These are phyloP conservation scores for Coleophora deauratella DNA, from an alignment of 2,888 invertebrate genomes.

Conservation along the genomic window DNA sequence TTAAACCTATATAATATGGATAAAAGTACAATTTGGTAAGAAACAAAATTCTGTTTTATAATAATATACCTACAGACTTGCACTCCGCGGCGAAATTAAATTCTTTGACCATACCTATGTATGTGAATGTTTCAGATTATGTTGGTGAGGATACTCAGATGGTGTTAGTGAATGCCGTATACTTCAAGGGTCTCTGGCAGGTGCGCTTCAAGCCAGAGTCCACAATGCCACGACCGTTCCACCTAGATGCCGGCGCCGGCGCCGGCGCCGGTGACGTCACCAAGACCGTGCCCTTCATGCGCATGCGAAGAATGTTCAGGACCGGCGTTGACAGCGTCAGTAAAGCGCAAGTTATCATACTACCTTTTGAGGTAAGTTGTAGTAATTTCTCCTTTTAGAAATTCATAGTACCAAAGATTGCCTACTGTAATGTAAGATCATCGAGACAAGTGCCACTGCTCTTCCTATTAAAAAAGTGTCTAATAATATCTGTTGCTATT, in stretches of 20 bases:
- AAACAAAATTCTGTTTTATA: too few relatives aligned
- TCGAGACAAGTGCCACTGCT: too few relatives aligned
- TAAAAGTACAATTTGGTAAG: too few relatives aligned
- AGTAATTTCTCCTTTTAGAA: too few relatives aligned
- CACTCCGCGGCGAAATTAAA: too few relatives aligned
- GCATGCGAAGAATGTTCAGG: slow-evolving; percentile 66
- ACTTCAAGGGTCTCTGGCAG: slow-evolving; percentile 83
- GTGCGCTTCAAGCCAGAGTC: slow-evolving; percentile 73
- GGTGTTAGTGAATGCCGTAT: slow-evolving; percentile 79
- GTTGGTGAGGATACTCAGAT: slow-evolving; percentile 70
- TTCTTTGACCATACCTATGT: not conserved
- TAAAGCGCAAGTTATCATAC: slow-evolving; percentile 73
- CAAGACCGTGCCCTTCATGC: slow-evolving; percentile 76
- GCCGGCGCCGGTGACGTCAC: slow-evolving; percentile 7
- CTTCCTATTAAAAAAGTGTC: too few relatives aligned
- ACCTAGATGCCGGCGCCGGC: slow-evolving; percentile 42
- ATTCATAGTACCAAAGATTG: too few relatives aligned
- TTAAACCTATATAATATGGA: too few relatives aligned
- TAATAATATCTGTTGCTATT: too few relatives aligned
- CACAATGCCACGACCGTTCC: slow-evolving; percentile 72
- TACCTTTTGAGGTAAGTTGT: slow-evolving; percentile 76
- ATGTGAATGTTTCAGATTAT: slow-evolving; percentile 49
- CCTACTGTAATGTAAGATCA: too few relatives aligned
- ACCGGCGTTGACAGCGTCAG: slow-evolving; percentile 63
- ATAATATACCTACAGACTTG: too few relatives aligned